Base-by-base conservation (phyloP, 2,888 invertebrate genomes). In the Oscheius sp. region DNA sequence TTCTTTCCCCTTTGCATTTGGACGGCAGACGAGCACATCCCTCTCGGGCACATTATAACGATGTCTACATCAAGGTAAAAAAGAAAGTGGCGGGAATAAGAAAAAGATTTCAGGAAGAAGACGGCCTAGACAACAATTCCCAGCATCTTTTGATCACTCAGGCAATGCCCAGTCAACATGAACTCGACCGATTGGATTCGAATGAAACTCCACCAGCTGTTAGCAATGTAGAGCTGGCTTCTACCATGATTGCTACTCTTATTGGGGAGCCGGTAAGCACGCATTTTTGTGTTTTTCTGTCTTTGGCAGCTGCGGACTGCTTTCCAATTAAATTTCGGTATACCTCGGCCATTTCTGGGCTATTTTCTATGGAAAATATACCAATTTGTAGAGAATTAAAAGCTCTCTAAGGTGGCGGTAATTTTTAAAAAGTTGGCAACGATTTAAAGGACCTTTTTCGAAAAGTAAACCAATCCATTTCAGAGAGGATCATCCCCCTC, bases 201-300 rank as follows among this genome's bases (percentile, higher is more conserved):
- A 85, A 84, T 23, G 85, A 82, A 55, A 85, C 85, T 9, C 85
- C 85, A 9, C 85, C 85, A 7, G 85, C 85, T 5, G 78, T 85
- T n/a, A 84, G 82, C 68, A 84, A 83, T 52, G 84, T 84, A 21
- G 84, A 86, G 61, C 73, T 86, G 25, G 81, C 83, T 12, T 76
- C 77, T 18, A 84, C 79, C 16, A 81, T 85, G 77, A 84, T 86
- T 55, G 82, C 84, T 6, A 82, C 83, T 9, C 66, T 86, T 16
- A 77, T 84, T 12, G 80, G 79, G 16, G 84, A 82, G 58, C 79
- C 58, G 71, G 71, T 71, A 46, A 23, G n/a, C n/a, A n/a, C n/a
- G 18, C 6, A 52, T 43, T 9, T 52, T 16, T 52, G 9, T 16
- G 18, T 52, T 52, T 52, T n/a, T 52, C 18, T 52, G 9, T 59